Evolutionary conservation across 2,888 invertebrate genomes (phyloP).

Genomic region (Netelia virgata): DNA sequence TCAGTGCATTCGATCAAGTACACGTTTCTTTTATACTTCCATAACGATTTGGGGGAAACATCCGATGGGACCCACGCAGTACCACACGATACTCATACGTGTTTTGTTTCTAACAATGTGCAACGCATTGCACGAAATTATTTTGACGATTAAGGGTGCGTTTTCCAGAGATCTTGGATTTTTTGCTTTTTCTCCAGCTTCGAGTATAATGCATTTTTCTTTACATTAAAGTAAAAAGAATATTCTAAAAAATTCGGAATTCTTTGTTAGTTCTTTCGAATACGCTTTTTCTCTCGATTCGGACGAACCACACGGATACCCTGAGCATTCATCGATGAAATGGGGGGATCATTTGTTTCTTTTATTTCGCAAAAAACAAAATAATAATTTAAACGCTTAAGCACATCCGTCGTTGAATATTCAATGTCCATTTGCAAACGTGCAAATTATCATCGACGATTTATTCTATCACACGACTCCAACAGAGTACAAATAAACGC

Average conservation of each 20-base stretch:
- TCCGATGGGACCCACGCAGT: conserved; percentile 9
- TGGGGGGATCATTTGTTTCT: not conserved
- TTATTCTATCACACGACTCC: conserved; percentile 30
- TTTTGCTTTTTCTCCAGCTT: too few species aligned
- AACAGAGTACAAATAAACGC: conserved; percentile 22
- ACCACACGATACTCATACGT: conserved; percentile 24
- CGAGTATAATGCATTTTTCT: too few species aligned
- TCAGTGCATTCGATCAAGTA: conserved; percentile 65
- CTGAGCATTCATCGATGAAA: not conserved
- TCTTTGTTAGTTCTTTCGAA: too few species aligned
- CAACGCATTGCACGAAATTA: conserved; percentile 47
- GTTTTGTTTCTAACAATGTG: conserved; percentile 28
- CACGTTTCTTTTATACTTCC: conserved; percentile 35
- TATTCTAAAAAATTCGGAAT: too few species aligned
- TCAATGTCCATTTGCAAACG: conserved; percentile 56
- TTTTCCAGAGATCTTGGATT: not conserved
- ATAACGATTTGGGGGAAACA: conserved; percentile 27
- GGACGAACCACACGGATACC: too few species aligned
- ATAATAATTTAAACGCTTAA: conserved; percentile 19
- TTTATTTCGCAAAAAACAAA: not conserved
- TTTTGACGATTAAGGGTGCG: not conserved
- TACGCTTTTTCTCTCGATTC: too few species aligned
- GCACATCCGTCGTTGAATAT: conserved; percentile 32
- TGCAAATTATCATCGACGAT: conserved; percentile 56
- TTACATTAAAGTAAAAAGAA: too few species aligned